Evolutionary conservation across 1,140 invertebrate genomes (phyloP).

Genomic region (Pantala flavescens): DNA sequence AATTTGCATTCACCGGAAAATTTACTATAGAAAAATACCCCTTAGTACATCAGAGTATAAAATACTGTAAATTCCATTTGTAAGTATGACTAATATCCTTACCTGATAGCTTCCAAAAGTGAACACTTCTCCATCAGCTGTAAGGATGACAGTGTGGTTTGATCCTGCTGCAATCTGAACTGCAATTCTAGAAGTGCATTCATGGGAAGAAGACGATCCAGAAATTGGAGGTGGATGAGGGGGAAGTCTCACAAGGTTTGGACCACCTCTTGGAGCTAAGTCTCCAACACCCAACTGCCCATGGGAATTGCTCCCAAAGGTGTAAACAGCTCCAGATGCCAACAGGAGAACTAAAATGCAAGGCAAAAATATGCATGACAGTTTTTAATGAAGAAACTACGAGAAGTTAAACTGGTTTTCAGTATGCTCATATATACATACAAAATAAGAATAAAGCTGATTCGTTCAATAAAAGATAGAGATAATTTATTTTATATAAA

Average conservation of each 20-base stretch:
- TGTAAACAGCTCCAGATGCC: constrained; percentile 65
- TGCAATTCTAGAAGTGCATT: constrained; percentile 24
- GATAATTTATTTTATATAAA: no score
- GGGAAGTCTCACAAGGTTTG: constrained; percentile 64
- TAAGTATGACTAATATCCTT: constrained; percentile 19
- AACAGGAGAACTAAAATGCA: constrained; percentile 46
- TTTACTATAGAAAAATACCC: no score
- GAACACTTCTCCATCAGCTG: constrained; percentile 79
- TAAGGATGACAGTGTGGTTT: constrained; percentile 88
- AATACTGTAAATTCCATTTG: no score
- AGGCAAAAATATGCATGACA: neutral
- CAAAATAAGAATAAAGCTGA: no score
- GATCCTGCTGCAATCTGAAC: constrained; percentile 82
- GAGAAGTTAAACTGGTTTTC: no score
- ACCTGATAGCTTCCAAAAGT: constrained; percentile 89
- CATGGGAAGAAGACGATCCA: neutral
- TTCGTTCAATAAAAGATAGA: no score
- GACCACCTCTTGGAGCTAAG: constrained; percentile 57
- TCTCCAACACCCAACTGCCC: constrained; percentile 90
- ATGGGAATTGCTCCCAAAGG: constrained; percentile 88
- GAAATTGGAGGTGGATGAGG: constrained; percentile 34
- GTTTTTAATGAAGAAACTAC: no score
- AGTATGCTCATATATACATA: no score
- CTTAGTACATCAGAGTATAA: no score
- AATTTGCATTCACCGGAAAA: no score